Conservation (phyloP, 2,888 invertebrate species). For the Perithous albicinctus region DNA sequence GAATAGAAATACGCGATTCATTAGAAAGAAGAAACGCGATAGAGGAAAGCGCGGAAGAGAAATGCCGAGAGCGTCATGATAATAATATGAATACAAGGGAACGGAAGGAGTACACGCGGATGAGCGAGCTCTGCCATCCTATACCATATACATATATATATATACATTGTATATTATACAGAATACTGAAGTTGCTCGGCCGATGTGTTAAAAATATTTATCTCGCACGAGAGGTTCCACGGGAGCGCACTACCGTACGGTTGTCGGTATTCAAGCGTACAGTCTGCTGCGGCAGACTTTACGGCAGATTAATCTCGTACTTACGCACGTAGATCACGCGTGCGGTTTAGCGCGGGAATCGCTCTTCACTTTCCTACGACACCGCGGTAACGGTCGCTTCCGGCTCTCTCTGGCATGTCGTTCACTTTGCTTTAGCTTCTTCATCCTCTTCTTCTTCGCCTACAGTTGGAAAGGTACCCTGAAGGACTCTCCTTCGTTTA, state of each 20-base stretch:
- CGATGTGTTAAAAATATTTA: slow-evolving; percentile 45
- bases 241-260: neutral
- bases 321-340: neutral
- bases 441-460: neutral
- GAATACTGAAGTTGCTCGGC: neutral
- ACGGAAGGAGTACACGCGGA: slow-evolving; percentile 55
- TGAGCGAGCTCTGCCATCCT: slow-evolving; percentile 28
- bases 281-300: slow-evolving; percentile 35
- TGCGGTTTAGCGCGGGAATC: slow-evolving; percentile 34
- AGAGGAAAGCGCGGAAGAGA: slow-evolving; percentile 59
- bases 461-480: neutral
- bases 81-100: slow-evolving; percentile 32
- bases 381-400: slow-evolving; percentile 60
- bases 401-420: slow-evolving; percentile 44
- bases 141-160: no score
- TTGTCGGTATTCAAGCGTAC: neutral
- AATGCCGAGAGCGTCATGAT: slow-evolving; percentile 44
- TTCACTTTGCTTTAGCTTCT: slow-evolving; percentile 4
- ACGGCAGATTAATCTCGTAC: slow-evolving; percentile 43
- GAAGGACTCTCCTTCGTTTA: slow-evolving; percentile 37
- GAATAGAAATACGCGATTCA: slow-evolving; percentile 51
- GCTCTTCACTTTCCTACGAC: slow-evolving; percentile 65
- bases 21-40: slow-evolving; percentile 39
- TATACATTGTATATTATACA: neutral
- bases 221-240: slow-evolving; percentile 36